phyloP scores from a whole-genome alignment of 2,797 vertebrate species.

The Rhodeus uyekii region DNA sequence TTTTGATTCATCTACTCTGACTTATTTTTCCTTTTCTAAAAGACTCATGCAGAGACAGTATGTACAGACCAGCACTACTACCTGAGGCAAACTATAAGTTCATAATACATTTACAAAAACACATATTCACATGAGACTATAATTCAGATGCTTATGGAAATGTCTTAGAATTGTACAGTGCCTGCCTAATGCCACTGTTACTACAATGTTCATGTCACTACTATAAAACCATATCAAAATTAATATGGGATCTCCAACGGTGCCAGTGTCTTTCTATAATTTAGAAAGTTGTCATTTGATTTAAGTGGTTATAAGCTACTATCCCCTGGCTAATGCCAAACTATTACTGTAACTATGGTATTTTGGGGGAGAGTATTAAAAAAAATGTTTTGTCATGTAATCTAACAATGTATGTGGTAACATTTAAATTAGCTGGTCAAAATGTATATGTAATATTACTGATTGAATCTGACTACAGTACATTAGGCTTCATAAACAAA shows the following conservation, averaged over 20 bases:
- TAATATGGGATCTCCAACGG: neutral
- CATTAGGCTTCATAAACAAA: neutral
- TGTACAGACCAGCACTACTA: neutral
- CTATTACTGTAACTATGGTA: neutral
- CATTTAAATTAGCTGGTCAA: neutral
- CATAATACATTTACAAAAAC: neutral
- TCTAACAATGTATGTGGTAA: neutral
- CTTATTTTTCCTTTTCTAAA: conserved; percentile 29
- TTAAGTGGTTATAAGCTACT: neutral
- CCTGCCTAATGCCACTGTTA: neutral
- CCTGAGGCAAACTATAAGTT: neutral
- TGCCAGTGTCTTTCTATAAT: neutral
- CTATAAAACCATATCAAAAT: neutral
- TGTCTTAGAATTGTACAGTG: neutral
- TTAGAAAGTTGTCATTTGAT: neutral
- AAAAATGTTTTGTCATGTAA: too few species aligned
- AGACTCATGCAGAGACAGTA: conserved; percentile 11
- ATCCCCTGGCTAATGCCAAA: neutral
- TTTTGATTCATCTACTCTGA: conserved; percentile 22
- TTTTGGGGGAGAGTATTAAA: neutral
- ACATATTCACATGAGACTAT: neutral
- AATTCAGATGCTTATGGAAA: neutral
- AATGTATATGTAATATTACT: neutral
- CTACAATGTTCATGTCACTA: neutral
- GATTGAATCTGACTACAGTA: neutral